These are phyloP conservation scores for Gymnoscopelus microlampas DNA, from an alignment of 2,797 vertebrate species.

Conservation along the genomic window DNA sequence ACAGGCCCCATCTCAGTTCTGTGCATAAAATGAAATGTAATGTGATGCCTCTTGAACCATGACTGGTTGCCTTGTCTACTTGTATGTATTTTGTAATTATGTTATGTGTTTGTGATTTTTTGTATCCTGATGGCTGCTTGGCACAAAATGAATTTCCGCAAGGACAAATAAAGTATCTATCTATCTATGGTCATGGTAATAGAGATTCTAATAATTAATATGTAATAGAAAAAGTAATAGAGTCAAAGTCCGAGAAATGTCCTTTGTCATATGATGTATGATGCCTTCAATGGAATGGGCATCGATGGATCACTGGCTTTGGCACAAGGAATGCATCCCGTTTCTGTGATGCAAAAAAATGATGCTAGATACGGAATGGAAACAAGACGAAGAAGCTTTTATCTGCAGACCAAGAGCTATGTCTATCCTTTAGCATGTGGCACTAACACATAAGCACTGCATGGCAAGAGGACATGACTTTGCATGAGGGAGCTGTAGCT, in stretches of 20 bases:
- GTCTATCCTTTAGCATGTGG: conserved; percentile 44
- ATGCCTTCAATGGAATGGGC: conserved; percentile 28
- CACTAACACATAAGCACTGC: conserved; percentile 60
- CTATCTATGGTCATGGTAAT: background rate
- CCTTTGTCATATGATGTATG: conserved; percentile 2
- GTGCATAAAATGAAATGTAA: no score
- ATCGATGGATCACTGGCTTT: conserved; percentile 45
- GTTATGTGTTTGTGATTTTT: no score
- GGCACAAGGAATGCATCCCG: conserved; percentile 11
- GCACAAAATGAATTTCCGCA: no score
- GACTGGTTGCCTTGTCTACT: no score
- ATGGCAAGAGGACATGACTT: conserved; percentile 62
- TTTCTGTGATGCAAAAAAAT: conserved; percentile 27
- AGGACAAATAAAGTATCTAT: no score
- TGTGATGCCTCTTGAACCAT: no score
- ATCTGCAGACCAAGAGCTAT: conserved; percentile 47
- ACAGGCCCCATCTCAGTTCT: no score
- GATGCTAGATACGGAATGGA: conserved; percentile 7
- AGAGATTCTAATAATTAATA: conserved; percentile 15
- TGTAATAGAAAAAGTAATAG: no score
- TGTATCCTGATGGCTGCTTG: no score
- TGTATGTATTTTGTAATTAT: no score
- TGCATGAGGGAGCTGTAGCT: conserved; percentile 63
- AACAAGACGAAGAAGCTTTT: conserved; percentile 28
- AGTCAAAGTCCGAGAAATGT: no score